Conservation (phyloP, 2,888 invertebrate genomes). For the Eupelmus urozonus region DNA sequence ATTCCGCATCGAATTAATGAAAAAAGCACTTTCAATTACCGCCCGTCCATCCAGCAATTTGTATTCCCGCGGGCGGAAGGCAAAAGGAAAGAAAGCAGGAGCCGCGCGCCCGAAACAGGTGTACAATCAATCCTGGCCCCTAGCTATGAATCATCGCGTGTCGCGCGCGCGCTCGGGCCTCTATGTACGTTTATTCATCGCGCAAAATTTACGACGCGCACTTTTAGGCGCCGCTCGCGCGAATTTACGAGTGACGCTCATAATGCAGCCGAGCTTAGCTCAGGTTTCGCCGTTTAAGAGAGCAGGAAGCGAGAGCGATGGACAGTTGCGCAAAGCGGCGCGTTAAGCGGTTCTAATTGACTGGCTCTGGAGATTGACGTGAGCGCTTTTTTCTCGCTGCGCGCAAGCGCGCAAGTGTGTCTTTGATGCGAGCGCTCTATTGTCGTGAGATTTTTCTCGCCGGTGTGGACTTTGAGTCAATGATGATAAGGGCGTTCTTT, state of each 20-base stretch:
- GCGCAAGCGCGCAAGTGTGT: too few relatives aligned
- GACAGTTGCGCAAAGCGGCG: conserved; percentile 30
- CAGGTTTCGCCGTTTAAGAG: neutral
- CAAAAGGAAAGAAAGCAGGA: neutral
- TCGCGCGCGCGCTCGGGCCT: too few relatives aligned
- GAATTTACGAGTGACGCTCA: too few relatives aligned
- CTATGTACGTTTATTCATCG: too few relatives aligned
- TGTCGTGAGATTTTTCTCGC: too few relatives aligned
- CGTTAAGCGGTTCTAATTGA: conserved; percentile 31
- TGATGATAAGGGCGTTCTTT: too few relatives aligned
- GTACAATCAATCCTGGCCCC: neutral
- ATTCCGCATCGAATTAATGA: neutral
- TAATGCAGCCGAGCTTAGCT: neutral
- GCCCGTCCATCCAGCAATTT: neutral
- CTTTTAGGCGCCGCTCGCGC: neutral
- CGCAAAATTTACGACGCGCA: too few relatives aligned
- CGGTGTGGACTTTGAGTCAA: too few relatives aligned
- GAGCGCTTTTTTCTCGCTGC: too few relatives aligned
- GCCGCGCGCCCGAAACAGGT: neutral
- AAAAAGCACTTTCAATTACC: neutral
- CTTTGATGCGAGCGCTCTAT: too few relatives aligned
- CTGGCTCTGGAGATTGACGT: too few relatives aligned
- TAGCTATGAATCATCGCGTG: neutral
- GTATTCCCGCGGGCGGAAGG: neutral
- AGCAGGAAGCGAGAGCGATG: neutral